Evolutionary conservation across 2,113 vertebrate species (phyloP), one percentile per base, ranked within the genome.

Genomic region (Channa maculata): DNA sequence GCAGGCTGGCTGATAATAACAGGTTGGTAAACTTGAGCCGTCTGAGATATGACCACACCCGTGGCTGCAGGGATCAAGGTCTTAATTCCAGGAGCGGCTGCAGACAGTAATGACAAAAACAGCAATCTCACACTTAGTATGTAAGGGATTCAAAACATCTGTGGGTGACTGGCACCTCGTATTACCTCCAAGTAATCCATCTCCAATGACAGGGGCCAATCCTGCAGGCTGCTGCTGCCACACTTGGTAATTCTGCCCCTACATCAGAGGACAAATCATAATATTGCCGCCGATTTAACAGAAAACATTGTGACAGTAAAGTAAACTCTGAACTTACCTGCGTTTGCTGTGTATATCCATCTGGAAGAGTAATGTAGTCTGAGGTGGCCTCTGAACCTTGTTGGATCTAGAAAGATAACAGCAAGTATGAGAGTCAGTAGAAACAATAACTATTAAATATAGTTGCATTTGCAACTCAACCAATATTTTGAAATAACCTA

Each of bases 21-120:
- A 44, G 95, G 95, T 48, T 96, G 96, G 91, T 97, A 97, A 6
- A 96, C 90, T 61, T 97, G 96, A 61, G 97, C 93, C 65, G 94
- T 93, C 90, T 96, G 96, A 70, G 95, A 95, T 52, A 97, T 93
- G 33, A 98, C 94, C 49, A 96, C 96, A 15, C 93, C 94, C 39
- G 94, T 89, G 24, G 95, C 93, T 5, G 95, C 90, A 44, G 95
- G 93, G 68, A 95, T 90, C 48, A 86, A 54, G 38, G 77, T 61
- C 48, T 88, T 92, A 8, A 91, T 73, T 60, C 86, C 91, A 9
- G 93, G 92, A 80, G 92, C 90, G 45, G 92, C 93, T 94, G 49
- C 6, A 71, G 51, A 90, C 9, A 65, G 3, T 5, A 4, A 41
- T 11, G 9, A 65, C 49, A 5, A 39, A 69, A 38, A 62, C 7